phyloP scores from a whole-genome alignment of 1,140 invertebrate species.

The Chrysopa pallens region DNA sequence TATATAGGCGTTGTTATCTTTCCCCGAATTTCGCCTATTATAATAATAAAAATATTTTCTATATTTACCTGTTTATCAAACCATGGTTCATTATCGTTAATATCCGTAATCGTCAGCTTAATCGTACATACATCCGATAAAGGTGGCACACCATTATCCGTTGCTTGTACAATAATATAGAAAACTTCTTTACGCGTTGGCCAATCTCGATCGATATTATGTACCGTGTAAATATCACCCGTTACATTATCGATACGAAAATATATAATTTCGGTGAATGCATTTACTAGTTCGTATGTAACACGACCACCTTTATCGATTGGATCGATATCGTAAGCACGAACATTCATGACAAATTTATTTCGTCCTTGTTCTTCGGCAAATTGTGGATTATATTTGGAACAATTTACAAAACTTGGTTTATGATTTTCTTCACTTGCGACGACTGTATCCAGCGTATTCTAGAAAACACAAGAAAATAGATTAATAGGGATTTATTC shows the following conservation, averaged over 20 bases:
- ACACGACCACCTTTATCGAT: conserved; percentile 58
- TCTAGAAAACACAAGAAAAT: too few relatives aligned
- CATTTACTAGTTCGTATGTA: conserved; percentile 53
- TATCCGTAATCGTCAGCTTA: conserved; percentile 68
- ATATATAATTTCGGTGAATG: conserved; percentile 50
- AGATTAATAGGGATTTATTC: too few relatives aligned
- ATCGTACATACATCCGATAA: conserved; percentile 76
- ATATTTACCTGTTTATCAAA: conserved; percentile 54
- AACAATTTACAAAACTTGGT: conserved; percentile 54
- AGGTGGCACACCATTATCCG: conserved; percentile 67
- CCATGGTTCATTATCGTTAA: conserved; percentile 73
- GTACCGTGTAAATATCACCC: conserved; percentile 51
- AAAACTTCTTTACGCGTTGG: conserved; percentile 68
- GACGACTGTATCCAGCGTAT: too few relatives aligned
- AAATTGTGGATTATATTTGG: conserved; percentile 42
- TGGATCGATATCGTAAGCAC: conserved; percentile 40
- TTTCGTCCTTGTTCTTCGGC: conserved; percentile 43
- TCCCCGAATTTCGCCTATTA: background rate
- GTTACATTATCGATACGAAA: conserved; percentile 59
- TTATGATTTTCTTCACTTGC: conserved; percentile 41
- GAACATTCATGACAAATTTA: conserved; percentile 36
- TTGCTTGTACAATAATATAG: conserved; percentile 62
- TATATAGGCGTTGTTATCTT: background rate
- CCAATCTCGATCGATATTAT: conserved; percentile 69
- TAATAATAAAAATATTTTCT: background rate